Conservation (phyloP, 2,113 vertebrate genomes). For the Riparia riparia region DNA sequence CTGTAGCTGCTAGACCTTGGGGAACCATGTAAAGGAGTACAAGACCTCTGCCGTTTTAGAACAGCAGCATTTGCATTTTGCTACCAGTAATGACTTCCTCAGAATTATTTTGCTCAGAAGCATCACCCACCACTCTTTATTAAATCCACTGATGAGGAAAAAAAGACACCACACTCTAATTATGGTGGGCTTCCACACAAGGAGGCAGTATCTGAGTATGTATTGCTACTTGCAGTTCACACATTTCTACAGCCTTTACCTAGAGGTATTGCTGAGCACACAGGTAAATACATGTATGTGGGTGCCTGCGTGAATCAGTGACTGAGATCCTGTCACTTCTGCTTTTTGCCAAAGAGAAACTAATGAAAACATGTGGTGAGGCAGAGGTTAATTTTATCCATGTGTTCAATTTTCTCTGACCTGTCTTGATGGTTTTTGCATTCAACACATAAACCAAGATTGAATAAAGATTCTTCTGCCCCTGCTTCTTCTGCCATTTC, state of each 20-base stretch:
- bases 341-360: background rate
- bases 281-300: fast-evolving
- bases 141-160: background rate
- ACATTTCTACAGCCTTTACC: background rate
- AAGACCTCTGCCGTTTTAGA: background rate
- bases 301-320: background rate
- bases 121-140: background rate
- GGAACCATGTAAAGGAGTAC: fast-evolving
- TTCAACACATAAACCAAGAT: background rate
- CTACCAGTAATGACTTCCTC: background rate
- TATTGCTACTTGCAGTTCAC: background rate
- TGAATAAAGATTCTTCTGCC: background rate
- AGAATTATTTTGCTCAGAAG: background rate
- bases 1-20: background rate
- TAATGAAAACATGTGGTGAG: background rate
- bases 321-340: background rate
- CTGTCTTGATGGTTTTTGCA: background rate
- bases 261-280: background rate
- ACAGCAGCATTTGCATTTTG: background rate
- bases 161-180: background rate
- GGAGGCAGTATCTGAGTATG: background rate
- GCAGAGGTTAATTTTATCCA: background rate
- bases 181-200: background rate
- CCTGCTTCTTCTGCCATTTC: background rate
- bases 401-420: background rate